These are phyloP conservation scores for Bucco capensis DNA, from an alignment of 2,113 vertebrate genomes.

Conservation along the genomic window DNA sequence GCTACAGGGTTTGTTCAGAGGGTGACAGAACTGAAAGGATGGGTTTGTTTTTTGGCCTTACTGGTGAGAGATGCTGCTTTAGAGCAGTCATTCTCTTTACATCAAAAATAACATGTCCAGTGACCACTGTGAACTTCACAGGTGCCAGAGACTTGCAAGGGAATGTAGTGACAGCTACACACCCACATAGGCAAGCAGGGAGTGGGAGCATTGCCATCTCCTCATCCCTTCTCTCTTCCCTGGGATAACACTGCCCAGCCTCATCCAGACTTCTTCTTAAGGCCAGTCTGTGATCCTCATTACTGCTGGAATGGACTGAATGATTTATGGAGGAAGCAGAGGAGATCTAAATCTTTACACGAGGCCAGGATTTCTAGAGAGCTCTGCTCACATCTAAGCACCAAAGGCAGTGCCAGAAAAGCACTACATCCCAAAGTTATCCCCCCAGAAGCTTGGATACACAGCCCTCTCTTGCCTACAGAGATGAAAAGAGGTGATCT, in stretches of 20 bases:
- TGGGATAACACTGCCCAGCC: background rate
- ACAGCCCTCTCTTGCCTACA: background rate
- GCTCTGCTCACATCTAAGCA: background rate
- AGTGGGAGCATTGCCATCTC: background rate
- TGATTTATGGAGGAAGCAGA: background rate
- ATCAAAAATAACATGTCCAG: background rate
- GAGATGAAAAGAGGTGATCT: background rate
- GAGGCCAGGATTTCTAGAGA: background rate
- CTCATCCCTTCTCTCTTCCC: background rate
- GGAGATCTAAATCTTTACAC: rapidly evolving
- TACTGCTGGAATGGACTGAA: background rate
- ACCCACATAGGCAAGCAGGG: background rate
- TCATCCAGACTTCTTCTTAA: background rate
- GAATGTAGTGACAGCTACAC: background rate
- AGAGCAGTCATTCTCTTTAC: background rate
- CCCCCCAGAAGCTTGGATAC: background rate
- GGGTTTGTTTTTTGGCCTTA: background rate
- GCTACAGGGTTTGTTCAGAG: background rate
- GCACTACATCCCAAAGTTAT: background rate
- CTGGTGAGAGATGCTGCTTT: background rate
- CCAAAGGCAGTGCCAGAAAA: background rate
- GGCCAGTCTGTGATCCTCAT: background rate
- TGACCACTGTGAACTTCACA: background rate
- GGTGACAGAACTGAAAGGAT: background rate
- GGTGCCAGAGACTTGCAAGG: background rate